Evolutionary conservation across 2,797 vertebrate species (phyloP).

Genomic region (Enteromius trimaculatus): DNA sequence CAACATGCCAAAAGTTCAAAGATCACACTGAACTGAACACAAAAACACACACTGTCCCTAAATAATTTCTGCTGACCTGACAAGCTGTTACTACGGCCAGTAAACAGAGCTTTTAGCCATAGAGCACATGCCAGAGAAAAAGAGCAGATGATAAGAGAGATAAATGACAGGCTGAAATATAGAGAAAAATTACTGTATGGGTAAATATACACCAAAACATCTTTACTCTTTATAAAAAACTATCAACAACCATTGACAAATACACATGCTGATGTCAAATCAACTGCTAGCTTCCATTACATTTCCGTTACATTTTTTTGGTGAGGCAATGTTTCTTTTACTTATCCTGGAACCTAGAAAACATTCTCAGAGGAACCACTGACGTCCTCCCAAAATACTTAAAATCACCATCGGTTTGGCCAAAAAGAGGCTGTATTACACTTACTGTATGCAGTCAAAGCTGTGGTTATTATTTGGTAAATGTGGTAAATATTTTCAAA

Average conservation of each 20-base stretch:
- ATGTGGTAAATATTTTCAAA: too few relatives aligned
- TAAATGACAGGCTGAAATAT: neutral
- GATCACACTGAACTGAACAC: conserved; percentile 17
- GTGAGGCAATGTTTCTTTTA: neutral
- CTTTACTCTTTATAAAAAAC: neutral
- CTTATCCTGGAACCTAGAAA: neutral
- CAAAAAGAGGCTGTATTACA: conserved; percentile 18
- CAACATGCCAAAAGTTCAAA: conserved; percentile 15
- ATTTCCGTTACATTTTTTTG: neutral
- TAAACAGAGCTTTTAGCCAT: neutral
- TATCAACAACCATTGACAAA: neutral
- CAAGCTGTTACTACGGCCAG: neutral
- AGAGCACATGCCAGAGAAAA: neutral
- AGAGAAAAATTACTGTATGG: neutral
- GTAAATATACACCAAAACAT: neutral
- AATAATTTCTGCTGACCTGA: neutral
- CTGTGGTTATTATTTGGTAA: too few relatives aligned
- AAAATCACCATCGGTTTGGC: conserved; percentile 6
- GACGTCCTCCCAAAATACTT: neutral
- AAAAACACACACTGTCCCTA: neutral
- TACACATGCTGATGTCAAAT: neutral
- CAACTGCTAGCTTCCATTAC: neutral
- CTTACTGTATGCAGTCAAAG: conserved; percentile 27
- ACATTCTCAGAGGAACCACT: conserved; percentile 2
- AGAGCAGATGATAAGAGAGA: neutral